Base-by-base conservation (phyloP, 2,888 invertebrate species). In the Tetrapedia diversipes region DNA sequence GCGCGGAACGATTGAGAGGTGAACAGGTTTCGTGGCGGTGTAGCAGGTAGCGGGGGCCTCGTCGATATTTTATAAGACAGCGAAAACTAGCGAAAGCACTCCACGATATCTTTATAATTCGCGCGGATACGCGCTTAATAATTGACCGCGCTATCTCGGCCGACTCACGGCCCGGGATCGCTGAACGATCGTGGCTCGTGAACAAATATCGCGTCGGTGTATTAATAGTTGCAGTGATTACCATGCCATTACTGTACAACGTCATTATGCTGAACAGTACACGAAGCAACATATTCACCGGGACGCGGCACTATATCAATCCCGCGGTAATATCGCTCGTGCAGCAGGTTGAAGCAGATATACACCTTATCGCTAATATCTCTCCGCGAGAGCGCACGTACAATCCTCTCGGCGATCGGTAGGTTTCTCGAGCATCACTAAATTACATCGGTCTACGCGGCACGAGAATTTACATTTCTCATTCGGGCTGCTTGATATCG, bases 321-420 rank as follows among this genome's bases (percentile, higher is more conserved):
- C 85, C n/a, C 77, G 53, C 63, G 32, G 65, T 82, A 85, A 84
- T 85, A 85, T 82, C 60, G 77, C 70, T 66, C 76, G 68, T 68
- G 77, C 83, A 81, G 65, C 81, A 84, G 83, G 85, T 84, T 84
- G 85, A 85, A 79, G 75, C 71, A 82, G 84, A 84, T 84, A n/a
- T n/a, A 77, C 72, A 77, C 77, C 80, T 84, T 84, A 85, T 84
- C 84, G 85, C 79, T 82, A 81, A 83, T 84, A 84, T 85, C 85
- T 84, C 68, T 47, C 70, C 61, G 81, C 73, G 73, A 81, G 80
- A 51, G 61, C 54, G 49, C 71, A 72, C 74, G 53, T 75, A 73
- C 78, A 51, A 71, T 72, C 79, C 81, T 64, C 74, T 51, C 61
- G 78, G 63, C 81, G 78, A 83, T 83, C 77, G 83, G 80, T 72